Base-by-base conservation (phyloP, 1,140 invertebrate genomes). In the Sweltsa coloradensis region DNA sequence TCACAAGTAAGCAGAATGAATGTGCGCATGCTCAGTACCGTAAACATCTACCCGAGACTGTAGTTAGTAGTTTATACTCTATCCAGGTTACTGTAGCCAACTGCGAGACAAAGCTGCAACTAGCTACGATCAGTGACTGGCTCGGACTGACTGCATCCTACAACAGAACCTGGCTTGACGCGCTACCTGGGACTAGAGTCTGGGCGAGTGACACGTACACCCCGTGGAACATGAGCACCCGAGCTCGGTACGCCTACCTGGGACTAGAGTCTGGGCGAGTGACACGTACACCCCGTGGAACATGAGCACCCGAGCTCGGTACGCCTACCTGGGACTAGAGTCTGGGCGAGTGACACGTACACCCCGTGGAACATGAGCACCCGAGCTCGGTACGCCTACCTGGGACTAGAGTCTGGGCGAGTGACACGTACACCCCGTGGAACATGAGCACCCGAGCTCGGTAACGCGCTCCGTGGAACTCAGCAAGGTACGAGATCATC, bases 331-430 rank as follows among this genome's bases (percentile, higher is more conserved):
- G 41, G 41, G n/a, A 14, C 18, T 2, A 24, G 31, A 14, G 31
- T 11, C 9, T 22, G 27, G 1, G 21, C 41, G 7, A 44, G 13
- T 1, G 41, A 44, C 21, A 25, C 21, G 2, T 9, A 19, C 1
- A 44, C 13, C 23, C 27, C 44, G n/a, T 64, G 61, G 49, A 66
- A 66, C 36, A 64, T 56, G 60, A 69, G 68, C 21, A 64, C 65
- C 63, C 24, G 19, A 41, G 16, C 11, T 18, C 39, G 39, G 16
- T 5, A 9, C 36, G 43, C 41, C 56, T 42, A 69, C 66, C 67
- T 54, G 41, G 41, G n/a, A 14, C 18, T 2, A 24, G 31, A 14
- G 31, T 11, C 9, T 22, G 27, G 1, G 21, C 41, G 7, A 44
- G 13, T 1, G 41, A 44, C 21, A 25, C 21, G 2, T 9, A 19